Evolutionary conservation across 2,797 vertebrate genomes (phyloP), one percentile per base, ranked within the genome.

Genomic region (Apogon hyalosoma): DNA sequence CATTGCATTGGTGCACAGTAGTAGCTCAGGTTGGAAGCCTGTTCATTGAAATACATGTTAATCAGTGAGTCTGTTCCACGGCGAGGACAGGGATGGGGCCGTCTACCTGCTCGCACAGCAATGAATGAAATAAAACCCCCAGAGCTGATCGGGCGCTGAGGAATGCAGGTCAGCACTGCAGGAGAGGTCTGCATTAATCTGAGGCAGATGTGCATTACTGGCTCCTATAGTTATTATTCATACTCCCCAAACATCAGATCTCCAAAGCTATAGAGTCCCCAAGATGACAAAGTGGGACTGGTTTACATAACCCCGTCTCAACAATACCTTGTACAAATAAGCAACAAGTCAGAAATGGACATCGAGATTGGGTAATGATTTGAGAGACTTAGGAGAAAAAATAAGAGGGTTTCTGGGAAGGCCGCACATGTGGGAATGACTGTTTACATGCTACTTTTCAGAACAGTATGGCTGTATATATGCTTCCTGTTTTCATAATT

Each of bases 291-390:
- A 87, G 75, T 85, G 75, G 82, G 69, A 86, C 89, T 86, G 87
- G 90, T 91, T 93, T 93, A 88, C 87, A 86, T 93, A 93, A 93
- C 88, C 92, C 73, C 39, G 75, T 82, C 87, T 90, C 87, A 85
- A 90, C 90, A 91, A 90, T 88, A 90, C 82, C 79, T 78, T 78
- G 78, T 76, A 72, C 74, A 93, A 93, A 93, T 87, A 92, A 91
- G 88, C 88, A 80, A 58, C 31, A 53, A 69, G 87, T 89, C 86
- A 88, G 74, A 86, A 82, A 84, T 40, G 85, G 78, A 80, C 71
- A 73, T 33, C 3, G 38, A 72, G 82, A 82, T 81, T 83, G 58
- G 77, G 75, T 73, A 79, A 85, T 82, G 75, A 87, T 88, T 84
- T 77, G 84, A 86, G 73, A 71, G 58, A 46, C 82, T 80, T 45